Percentiles rank a stretch among this genome's conserved stretches.
Evolutionary conservation across 2,888 invertebrate species (phyloP).

Genomic region (Tetropium fuscum): DNA sequence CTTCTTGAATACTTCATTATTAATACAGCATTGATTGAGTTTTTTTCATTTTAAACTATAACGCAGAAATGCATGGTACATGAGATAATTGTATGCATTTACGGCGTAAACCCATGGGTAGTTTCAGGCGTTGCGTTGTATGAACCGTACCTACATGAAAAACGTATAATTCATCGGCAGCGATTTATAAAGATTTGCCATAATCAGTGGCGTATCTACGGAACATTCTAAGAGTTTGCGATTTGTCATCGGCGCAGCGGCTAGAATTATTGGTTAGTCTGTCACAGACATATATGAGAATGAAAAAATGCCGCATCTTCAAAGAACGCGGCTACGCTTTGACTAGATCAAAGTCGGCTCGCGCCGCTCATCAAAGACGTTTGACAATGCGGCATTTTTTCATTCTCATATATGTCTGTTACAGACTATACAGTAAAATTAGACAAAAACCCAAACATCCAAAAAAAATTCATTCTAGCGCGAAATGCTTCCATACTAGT

Average conservation of each 20-base stretch:
- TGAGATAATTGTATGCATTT: conserved; percentile 24
- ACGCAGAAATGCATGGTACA: conserved; percentile 5
- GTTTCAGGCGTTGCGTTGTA: conserved; percentile 8
- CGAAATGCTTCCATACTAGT: no score
- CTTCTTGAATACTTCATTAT: conserved; percentile 32
- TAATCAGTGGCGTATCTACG: not conserved
- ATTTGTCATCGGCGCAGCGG: not conserved
- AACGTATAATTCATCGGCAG: conserved; percentile 4
- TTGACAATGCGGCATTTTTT: no score
- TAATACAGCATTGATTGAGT: conserved; percentile 19
- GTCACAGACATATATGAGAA: not conserved
- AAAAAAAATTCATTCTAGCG: no score
- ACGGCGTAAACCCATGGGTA: conserved; percentile 4
- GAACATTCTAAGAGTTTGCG: not conserved
- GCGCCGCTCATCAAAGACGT: no score
- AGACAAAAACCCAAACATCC: no score
- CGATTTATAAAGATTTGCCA: conserved; percentile 2
- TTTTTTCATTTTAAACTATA: conserved; percentile 7
- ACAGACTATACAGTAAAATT: no score
- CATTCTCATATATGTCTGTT: no score
- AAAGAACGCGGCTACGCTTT: no score
- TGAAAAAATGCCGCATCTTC: no score
- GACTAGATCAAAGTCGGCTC: no score
- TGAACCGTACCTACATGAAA: conserved; percentile 3
- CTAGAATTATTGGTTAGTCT: not conserved